Evolutionary conservation across 2,797 vertebrate genomes (phyloP).

Genomic region (Ceryle rudis): DNA sequence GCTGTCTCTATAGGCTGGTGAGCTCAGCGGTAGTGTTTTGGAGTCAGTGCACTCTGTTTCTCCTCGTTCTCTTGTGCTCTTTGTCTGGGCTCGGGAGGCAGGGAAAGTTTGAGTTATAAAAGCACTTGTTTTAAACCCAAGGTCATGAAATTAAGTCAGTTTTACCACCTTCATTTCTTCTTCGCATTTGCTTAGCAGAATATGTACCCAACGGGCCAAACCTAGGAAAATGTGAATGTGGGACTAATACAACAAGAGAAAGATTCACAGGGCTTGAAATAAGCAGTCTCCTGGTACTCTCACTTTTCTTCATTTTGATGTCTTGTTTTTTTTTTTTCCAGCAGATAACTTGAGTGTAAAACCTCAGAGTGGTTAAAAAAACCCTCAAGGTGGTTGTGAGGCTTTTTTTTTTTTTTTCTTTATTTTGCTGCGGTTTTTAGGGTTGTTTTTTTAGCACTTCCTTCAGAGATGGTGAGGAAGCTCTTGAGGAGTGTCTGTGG

Average conservation of each 20-base stretch:
- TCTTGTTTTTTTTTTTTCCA: not conserved
- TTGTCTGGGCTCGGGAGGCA: not conserved
- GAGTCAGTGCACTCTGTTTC: not conserved
- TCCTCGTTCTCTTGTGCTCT: rapidly evolving
- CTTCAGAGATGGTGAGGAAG: not conserved
- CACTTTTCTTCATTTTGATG: not conserved
- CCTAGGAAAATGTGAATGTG: not conserved
- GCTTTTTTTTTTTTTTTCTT: not conserved
- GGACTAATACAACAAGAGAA: not conserved
- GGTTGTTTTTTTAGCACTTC: not conserved
- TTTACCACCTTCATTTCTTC: not conserved
- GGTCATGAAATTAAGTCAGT: not conserved
- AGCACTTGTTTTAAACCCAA: not conserved
- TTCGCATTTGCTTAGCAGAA: not conserved
- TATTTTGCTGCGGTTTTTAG: not conserved
- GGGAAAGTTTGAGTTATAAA: not conserved
- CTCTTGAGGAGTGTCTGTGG: not conserved
- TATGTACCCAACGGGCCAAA: not conserved
- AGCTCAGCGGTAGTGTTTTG: not conserved
- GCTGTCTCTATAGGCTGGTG: not conserved
- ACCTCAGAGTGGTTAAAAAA: not conserved
- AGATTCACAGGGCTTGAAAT: not conserved
- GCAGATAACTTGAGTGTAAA: not conserved
- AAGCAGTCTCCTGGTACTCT: not conserved
- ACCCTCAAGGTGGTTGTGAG: not conserved